Conservation (phyloP, 2,888 invertebrate species). For the Cheilosia vulpina region DNA sequence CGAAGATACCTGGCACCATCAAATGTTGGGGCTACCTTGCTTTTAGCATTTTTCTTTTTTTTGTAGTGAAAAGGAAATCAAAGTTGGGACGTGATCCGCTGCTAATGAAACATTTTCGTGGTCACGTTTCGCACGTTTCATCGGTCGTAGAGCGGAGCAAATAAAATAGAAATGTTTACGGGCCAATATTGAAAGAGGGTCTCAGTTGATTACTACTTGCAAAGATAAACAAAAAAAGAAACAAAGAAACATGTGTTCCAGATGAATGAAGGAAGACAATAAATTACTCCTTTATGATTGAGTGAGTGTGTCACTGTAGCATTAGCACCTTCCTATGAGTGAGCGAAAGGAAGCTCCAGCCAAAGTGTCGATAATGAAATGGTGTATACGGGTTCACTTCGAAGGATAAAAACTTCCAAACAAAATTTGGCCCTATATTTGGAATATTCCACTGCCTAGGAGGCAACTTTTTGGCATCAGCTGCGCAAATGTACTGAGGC, state of each 20-base stretch:
- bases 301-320: no score
- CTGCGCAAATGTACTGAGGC: no score
- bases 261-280: neutral
- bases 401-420: no score
- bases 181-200: constrained; percentile 21
- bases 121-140: neutral
- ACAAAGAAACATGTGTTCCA: constrained; percentile 15
- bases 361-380: no score
- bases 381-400: no score
- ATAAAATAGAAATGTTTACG: constrained; percentile 12
- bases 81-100: constrained; percentile 55
- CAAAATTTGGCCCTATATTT: no score
- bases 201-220: constrained; percentile 16
- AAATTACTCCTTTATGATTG: neutral
- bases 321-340: no score
- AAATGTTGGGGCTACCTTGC: constrained; percentile 27
- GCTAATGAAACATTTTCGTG: constrained; percentile 58
- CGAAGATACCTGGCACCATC: neutral
- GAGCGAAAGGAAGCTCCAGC: no score
- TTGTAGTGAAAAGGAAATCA: constrained; percentile 46
- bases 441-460: no score
- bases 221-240: constrained; percentile 37
- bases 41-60: constrained; percentile 15
- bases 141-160: neutral
- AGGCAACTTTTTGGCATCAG: no score